phyloP scores from a whole-genome alignment of 2,888 invertebrate species.

The Chydorus sphaericus region DNA sequence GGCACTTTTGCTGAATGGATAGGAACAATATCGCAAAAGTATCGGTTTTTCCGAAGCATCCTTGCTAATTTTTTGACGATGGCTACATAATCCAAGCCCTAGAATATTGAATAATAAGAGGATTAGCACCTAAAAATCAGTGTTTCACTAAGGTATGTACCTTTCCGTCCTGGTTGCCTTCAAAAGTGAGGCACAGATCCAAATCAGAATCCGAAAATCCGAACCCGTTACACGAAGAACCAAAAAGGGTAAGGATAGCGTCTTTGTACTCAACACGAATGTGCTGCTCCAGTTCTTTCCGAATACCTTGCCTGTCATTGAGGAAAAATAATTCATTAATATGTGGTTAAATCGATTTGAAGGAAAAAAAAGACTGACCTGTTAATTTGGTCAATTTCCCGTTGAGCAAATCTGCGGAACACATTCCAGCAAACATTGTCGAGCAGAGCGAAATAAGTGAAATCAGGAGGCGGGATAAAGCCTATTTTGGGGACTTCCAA shows the following conservation, averaged over 20 bases:
- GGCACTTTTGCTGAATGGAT: slow-evolving; percentile 44
- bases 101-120: neutral
- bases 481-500: slow-evolving; percentile 31
- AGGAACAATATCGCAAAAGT: slow-evolving; percentile 28
- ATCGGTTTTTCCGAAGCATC: slow-evolving; percentile 26
- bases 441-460: slow-evolving; percentile 25
- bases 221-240: slow-evolving; percentile 43
- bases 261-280: slow-evolving; percentile 27
- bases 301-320: slow-evolving; percentile 24
- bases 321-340: neutral
- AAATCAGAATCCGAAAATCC: slow-evolving; percentile 39
- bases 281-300: slow-evolving; percentile 27
- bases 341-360: neutral
- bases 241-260: slow-evolving; percentile 36
- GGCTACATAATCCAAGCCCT: slow-evolving; percentile 23
- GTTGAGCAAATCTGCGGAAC: slow-evolving; percentile 21
- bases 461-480: slow-evolving; percentile 28
- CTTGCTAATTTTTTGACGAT: slow-evolving; percentile 30
- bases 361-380: slow-evolving; percentile 9
- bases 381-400: neutral
- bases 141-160: slow-evolving; percentile 21
- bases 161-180: slow-evolving; percentile 26
- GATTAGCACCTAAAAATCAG: neutral
- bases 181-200: slow-evolving; percentile 41
- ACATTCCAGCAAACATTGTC: slow-evolving; percentile 27